Base-by-base conservation (phyloP, 2,888 invertebrate genomes). In the Ophraella communa region DNA sequence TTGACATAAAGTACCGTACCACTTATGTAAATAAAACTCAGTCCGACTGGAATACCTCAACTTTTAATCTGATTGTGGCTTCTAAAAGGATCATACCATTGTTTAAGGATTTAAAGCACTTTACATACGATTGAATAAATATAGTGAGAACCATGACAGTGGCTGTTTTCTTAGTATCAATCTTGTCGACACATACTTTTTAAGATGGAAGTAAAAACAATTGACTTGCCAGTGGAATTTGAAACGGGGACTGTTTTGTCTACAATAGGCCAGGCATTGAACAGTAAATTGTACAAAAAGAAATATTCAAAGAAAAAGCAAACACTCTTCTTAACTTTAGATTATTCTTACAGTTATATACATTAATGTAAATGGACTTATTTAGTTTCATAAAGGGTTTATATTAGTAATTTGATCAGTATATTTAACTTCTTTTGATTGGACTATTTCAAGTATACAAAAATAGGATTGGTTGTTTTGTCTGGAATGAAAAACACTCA, bases 51-150 rank as follows among this genome's bases (percentile, higher is more conserved):
- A 62, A 49, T 53, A 66, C 55, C 54, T 59, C 65, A 66, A 66
- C 62, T 66, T 66, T 66, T 62, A 65, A 67, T 67, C 65, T 57
- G 65, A 67, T 67, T 60, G 49, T 35, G 35, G 53, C 35, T 63
- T 59, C 52, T 65, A 59, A 63, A 67, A 64, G 57, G 67, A 65
- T 69, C 62, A 55, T 56, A 39, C 61, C 61, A 69, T 69, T 67
- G 69, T 69, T 69, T 62, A 39, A 53, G 39, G 65, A 69, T 61
- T 63, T 52, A 62, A 64, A 63, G 39, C 67, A 66, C 67, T 74
- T 71, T 71, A 67, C 73, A 71, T 72, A 70, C 73, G 64, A 66
- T 68, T 69, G 74, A 74, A 73, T 73, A 71, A 71, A 71, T 70
- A 73, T 11, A 23, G 70, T 65, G 71, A 68, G 72, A 71, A 58